phyloP scores from a whole-genome alignment of 2,113 vertebrate species.

The Cairina moschata region DNA sequence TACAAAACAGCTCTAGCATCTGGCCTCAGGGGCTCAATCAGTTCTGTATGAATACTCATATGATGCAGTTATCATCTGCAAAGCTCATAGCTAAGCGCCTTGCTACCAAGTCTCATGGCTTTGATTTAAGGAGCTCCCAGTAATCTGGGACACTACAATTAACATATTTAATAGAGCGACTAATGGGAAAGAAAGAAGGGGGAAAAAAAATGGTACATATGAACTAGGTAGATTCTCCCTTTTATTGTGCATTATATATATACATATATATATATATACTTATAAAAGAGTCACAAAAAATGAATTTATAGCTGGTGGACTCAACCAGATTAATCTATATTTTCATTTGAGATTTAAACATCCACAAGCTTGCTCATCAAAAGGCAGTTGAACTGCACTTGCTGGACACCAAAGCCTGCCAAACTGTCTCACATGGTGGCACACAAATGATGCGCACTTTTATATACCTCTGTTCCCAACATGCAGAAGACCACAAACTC shows the following conservation, averaged over 20 bases:
- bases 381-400: background rate
- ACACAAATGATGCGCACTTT: background rate
- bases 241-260: background rate
- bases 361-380: background rate
- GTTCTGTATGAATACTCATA: conserved; percentile 67
- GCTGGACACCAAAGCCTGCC: background rate
- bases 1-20: conserved; percentile 60
- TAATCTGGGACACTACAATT: conserved; percentile 68
- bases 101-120: conserved; percentile 57
- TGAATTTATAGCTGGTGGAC: background rate
- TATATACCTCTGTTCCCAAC: background rate
- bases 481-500: background rate
- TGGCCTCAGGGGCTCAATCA: conserved; percentile 58
- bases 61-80: conserved; percentile 57
- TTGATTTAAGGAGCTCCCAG: conserved; percentile 67
- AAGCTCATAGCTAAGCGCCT: conserved; percentile 54
- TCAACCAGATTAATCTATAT: background rate
- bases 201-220: background rate
- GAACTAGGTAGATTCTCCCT: background rate
- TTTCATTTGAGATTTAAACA: background rate
- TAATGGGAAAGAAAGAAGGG: conserved; percentile 54
- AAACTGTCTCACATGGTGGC: background rate
- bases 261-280: too few relatives aligned
- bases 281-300: background rate
- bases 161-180: conserved; percentile 72